Evolutionary conservation across 2,113 vertebrate genomes (phyloP).

Genomic region (Tragelaphus scriptus): DNA sequence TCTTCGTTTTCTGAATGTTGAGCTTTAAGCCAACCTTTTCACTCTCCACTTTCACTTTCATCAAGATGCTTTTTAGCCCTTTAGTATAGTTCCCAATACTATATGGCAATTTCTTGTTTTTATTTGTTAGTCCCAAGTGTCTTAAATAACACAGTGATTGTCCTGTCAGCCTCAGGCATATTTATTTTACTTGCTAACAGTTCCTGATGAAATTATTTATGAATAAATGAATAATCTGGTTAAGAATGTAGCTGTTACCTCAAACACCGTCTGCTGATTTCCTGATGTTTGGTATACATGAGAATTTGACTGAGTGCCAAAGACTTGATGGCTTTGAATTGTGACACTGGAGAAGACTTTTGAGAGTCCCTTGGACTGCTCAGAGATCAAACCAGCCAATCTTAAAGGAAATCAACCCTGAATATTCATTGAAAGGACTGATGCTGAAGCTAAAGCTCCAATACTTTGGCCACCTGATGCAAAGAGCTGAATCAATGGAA

Average conservation of each 20-base stretch:
- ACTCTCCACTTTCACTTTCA: too few relatives aligned
- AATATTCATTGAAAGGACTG: not conserved
- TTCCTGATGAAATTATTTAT: not conserved
- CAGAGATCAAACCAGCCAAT: not conserved
- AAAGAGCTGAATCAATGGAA: not conserved
- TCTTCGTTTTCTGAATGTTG: too few relatives aligned
- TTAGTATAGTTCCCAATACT: too few relatives aligned
- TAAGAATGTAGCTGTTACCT: not conserved
- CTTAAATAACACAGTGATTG: not conserved
- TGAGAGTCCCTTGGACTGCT: not conserved
- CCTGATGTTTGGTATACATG: not conserved
- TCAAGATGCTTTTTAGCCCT: too few relatives aligned
- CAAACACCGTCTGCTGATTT: not conserved
- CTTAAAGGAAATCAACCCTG: not conserved
- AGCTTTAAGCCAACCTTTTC: too few relatives aligned
- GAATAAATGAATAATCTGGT: not conserved
- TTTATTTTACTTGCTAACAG: not conserved
- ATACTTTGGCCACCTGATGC: not conserved
- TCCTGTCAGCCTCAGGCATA: not conserved
- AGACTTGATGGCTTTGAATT: not conserved
- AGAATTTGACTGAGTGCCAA: not conserved
- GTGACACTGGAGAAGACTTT: not conserved
- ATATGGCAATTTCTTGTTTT: not conserved
- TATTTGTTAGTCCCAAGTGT: not conserved
- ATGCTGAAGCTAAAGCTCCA: not conserved